Base-by-base conservation (phyloP, 1,140 invertebrate genomes). In the Hycleus phaleratus region DNA sequence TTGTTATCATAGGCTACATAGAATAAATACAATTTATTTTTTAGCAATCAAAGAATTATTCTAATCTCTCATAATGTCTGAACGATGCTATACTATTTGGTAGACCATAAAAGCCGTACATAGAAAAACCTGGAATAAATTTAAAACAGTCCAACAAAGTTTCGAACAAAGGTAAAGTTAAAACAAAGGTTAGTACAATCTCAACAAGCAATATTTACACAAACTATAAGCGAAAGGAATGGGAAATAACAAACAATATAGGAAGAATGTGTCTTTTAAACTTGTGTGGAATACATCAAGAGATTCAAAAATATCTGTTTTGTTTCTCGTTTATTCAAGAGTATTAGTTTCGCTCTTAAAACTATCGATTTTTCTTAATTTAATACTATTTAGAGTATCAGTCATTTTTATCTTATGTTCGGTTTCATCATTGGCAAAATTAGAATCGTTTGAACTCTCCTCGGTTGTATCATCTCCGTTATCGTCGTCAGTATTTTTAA, bases 101-200 rank as follows among this genome's bases (percentile, higher is more conserved):
- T 56, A 72, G 64, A 49, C 71, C 68, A 52, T 72, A 72, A 60
- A 64, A 65, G 59, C 63, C 65, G 55, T 72, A 72, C 49, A 72
- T 61, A 24, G 59, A 57, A 60, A 70, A 60, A 56, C 71, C 71
- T 72, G 66, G 59, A 72, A 71, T 58, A 51, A 62, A 62, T 58
- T 45, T 58, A 53, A 45, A 53, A 52, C 49, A 54, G 26, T 48
- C 25, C 43, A 38, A 40, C 44, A 45, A 11, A 4, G 32, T 49
- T 49, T 56, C 49, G 38, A 60, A 32, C 24, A 18, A 42, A 49
- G 38, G n/a, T 26, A 39, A 38, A 38, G 8, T 56, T 45, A 56
- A 56, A 26, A 47, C 7, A 43, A 8, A 56, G 38, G 9, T 51
- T 11, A 39, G 43, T 9, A 56, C 55, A 48, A 56, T 25, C 11